These are phyloP conservation scores for Leptarthrus brevirostris DNA, from an alignment of 2,888 invertebrate genomes.

Conservation along the genomic window DNA sequence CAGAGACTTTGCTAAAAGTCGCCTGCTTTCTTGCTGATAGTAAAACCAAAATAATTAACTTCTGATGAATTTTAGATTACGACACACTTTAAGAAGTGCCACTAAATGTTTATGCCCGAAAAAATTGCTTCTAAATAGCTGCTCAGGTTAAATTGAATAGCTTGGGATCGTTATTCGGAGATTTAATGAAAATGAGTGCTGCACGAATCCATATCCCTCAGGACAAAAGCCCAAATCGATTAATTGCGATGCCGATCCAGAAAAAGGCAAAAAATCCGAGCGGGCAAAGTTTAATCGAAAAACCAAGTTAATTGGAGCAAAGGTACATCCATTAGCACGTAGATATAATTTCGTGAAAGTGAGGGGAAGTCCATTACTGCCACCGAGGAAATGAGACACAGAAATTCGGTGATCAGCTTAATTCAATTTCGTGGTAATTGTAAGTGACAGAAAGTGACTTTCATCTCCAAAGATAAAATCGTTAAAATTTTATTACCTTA, in stretches of 20 bases:
- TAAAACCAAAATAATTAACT: conserved; percentile 30
- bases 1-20: too few species aligned
- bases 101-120: conserved; percentile 12
- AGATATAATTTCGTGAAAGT: conserved; percentile 33
- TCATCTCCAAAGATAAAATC: conserved; percentile 42
- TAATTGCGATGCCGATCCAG: conserved; percentile 26
- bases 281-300: conserved; percentile 37
- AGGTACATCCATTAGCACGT: conserved; percentile 44
- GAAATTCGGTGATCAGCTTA: conserved; percentile 41
- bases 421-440: conserved; percentile 41
- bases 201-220: conserved; percentile 14
- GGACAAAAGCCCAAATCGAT: conserved; percentile 31
- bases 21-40: too few species aligned
- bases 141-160: conserved; percentile 35
- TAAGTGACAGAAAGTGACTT: conserved; percentile 38
- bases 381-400: conserved; percentile 37
- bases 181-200: conserved; percentile 29
- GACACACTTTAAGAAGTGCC: not conserved
- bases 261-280: not conserved
- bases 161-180: conserved; percentile 8
- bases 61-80: conserved; percentile 39
- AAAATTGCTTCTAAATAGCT: conserved; percentile 15
- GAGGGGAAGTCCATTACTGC: conserved; percentile 17
- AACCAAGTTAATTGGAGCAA: conserved; percentile 41
- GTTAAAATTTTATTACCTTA: conserved; percentile 19